Percentiles rank a stretch among this genome's conserved stretches.
Evolutionary conservation across 2,888 invertebrate genomes (phyloP).

Genomic region (Apomyelois bistriatella): DNA sequence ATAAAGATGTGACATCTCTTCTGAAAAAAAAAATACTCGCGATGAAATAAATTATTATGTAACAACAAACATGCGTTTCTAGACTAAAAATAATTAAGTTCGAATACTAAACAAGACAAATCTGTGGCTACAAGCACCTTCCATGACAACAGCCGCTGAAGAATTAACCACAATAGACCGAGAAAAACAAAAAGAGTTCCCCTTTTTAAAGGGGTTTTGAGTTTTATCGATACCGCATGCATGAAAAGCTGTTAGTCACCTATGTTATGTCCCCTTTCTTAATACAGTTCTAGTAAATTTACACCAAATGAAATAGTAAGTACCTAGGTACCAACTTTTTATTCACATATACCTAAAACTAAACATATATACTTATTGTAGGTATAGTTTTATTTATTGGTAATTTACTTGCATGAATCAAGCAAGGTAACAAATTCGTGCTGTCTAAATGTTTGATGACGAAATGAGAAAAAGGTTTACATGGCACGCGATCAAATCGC

Average conservation of each 20-base stretch:
- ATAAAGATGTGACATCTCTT: constrained; percentile 89
- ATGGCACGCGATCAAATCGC: constrained; percentile 9
- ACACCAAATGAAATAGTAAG: no score
- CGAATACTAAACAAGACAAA: neutral
- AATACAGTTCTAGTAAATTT: neutral
- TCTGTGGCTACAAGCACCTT: constrained; percentile 45
- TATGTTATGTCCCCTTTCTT: constrained; percentile 26
- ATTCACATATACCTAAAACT: no score
- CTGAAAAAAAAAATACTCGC: constrained; percentile 72
- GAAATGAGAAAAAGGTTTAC: constrained; percentile 13
- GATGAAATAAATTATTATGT: neutral
- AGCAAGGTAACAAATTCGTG: constrained; percentile 5
- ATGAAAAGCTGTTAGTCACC: constrained; percentile 38
- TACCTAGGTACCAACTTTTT: no score
- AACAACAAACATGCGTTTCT: neutral
- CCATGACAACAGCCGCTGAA: constrained; percentile 53
- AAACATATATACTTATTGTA: no score
- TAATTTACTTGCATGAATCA: constrained; percentile 13
- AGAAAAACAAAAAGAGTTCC: constrained; percentile 53
- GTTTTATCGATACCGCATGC: constrained; percentile 70
- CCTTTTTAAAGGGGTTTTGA: constrained; percentile 59
- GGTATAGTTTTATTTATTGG: no score
- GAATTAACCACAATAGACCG: constrained; percentile 50
- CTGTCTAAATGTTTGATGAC: no score
- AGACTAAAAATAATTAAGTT: neutral